Percentiles rank a stretch among this genome's conserved stretches.
These are phyloP conservation scores for Pachydiplax longipennis DNA, from an alignment of 2,888 invertebrate genomes.

Conservation along the genomic window DNA sequence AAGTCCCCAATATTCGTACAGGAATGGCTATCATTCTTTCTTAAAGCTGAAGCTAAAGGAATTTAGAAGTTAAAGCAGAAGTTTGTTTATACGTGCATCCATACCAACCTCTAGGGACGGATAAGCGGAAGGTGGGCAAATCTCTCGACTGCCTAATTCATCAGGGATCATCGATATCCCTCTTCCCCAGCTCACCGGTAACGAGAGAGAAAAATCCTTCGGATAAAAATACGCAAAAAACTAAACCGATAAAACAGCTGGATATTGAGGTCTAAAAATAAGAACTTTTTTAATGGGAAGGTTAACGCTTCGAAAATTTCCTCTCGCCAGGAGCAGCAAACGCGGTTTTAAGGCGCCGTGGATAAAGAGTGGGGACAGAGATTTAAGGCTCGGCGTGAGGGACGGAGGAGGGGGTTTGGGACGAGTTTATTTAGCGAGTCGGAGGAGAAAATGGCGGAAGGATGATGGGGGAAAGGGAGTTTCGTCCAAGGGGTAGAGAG, in stretches of 20 bases:
- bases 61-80: too few species aligned
- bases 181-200: background rate
- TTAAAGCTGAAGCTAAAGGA: too few species aligned
- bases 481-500: background rate
- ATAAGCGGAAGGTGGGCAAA: background rate
- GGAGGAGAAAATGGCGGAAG: background rate
- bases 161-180: background rate
- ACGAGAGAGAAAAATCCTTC: background rate
- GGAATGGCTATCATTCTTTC: too few species aligned
- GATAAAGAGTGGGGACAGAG: background rate
- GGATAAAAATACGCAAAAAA: background rate
- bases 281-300: background rate
- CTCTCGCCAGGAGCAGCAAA: background rate
- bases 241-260: background rate
- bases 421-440: background rate
- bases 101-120: background rate
- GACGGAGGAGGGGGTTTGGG: background rate
- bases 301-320: background rate
- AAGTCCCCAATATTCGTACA: too few species aligned
- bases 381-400: background rate
- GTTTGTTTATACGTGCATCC: too few species aligned
- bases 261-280: background rate
- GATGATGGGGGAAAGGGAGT: background rate
- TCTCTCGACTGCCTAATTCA: background rate
- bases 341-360: background rate